Conservation (phyloP, 2,113 vertebrate genomes). For the Salminus brasiliensis region DNA sequence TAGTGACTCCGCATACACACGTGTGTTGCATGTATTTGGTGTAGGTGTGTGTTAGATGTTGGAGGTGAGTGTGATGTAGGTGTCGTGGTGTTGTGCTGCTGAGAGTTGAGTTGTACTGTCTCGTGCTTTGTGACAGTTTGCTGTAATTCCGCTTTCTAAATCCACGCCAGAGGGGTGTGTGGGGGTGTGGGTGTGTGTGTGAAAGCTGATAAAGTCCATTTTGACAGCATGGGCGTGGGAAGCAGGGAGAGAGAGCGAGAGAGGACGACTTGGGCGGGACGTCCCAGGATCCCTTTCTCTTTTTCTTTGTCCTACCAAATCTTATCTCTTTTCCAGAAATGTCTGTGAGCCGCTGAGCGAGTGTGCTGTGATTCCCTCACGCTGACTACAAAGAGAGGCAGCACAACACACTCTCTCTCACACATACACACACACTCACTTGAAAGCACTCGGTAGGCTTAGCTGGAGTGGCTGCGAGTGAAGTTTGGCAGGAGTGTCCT, state of each 20-base stretch:
- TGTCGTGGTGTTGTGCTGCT: no score
- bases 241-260: not conserved
- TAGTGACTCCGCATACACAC: not conserved
- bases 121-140: no score
- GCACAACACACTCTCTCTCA: not conserved
- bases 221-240: fast-evolving
- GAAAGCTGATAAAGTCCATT: no score
- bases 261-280: not conserved
- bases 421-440: not conserved
- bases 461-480: constrained; percentile 44
- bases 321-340: not conserved
- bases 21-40: no score
- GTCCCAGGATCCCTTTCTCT: not conserved
- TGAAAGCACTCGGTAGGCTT: not conserved
- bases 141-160: no score
- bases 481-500: constrained; percentile 44
- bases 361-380: not conserved
- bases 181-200: not conserved
- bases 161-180: not conserved
- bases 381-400: not conserved
- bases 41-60: no score
- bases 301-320: constrained; percentile 13
- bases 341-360: not conserved
- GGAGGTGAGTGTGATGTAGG: no score
- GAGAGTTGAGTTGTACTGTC: no score